A percentile compares a stretch with the other conserved stretches of the same genome.
These are phyloP conservation scores for Regulus satrapa DNA, from an alignment of 2,113 vertebrate genomes.

Conservation along the genomic window DNA sequence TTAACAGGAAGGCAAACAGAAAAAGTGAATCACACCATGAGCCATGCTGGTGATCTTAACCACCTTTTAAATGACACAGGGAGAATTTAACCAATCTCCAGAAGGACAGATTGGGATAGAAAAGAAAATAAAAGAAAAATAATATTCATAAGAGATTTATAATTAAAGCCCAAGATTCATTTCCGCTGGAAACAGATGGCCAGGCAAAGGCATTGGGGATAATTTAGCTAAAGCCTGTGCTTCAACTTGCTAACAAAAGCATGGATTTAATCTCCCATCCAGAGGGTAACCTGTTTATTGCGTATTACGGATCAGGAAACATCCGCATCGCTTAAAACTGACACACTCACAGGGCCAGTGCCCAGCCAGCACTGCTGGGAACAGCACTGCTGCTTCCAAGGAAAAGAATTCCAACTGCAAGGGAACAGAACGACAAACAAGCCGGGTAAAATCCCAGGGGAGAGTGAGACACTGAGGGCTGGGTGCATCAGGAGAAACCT, in stretches of 20 bases:
- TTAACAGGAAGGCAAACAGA: background rate
- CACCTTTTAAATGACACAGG: background rate
- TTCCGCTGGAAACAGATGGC: conserved; percentile 40
- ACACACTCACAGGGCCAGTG: background rate
- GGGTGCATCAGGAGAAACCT: background rate
- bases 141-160: conserved; percentile 35
- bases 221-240: conserved; percentile 39
- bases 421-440: background rate
- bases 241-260: conserved; percentile 38
- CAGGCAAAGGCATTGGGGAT: conserved; percentile 8
- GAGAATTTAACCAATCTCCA: background rate
- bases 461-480: background rate
- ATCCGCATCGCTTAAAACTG: background rate
- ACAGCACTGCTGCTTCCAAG: background rate
- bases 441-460: background rate
- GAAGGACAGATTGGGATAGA: background rate
- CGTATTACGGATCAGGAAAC: background rate
- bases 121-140: background rate
- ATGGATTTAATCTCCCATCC: background rate
- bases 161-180: conserved; percentile 26
- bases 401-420: background rate
- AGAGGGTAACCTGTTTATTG: background rate
- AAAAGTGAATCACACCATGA: background rate
- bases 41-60: background rate
- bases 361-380: background rate